These are phyloP conservation scores for Rachycentron canadum DNA, from an alignment of 2,797 vertebrate species.

Conservation along the genomic window DNA sequence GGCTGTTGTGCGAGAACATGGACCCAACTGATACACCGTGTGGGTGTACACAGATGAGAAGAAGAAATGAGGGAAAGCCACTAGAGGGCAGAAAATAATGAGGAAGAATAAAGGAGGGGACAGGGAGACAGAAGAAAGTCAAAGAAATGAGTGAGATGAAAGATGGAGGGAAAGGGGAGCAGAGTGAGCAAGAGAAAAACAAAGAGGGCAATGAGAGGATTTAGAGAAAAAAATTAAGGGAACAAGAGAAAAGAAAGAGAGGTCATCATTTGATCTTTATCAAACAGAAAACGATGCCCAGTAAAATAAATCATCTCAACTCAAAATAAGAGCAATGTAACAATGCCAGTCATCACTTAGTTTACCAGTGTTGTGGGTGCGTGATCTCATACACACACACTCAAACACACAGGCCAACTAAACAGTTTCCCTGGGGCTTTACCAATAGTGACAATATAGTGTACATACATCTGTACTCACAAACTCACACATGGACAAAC, in stretches of 20 bases:
- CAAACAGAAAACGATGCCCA: constrained; percentile 50
- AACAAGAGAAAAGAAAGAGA: constrained; percentile 7
- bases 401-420: constrained; percentile 23
- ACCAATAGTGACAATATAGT: constrained; percentile 80
- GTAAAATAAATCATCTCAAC: constrained; percentile 55
- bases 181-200: constrained; percentile 9
- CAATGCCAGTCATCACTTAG: constrained; percentile 37
- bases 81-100: neutral
- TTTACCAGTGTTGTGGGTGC: constrained; percentile 28
- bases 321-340: constrained; percentile 26
- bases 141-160: neutral
- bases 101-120: neutral
- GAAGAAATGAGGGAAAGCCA: neutral
- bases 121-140: neutral
- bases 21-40: neutral
- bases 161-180: neutral
- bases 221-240: neutral
- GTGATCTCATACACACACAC: neutral
- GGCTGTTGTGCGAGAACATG: neutral
- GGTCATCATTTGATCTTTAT: constrained; percentile 52
- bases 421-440: constrained; percentile 57
- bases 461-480: neutral
- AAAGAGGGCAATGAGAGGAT: neutral
- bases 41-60: neutral
- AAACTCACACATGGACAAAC: constrained; percentile 12